Percentiles rank a stretch among this genome's conserved stretches.
These are phyloP conservation scores for Merops nubicus DNA, from an alignment of 2,113 vertebrate genomes.

Conservation along the genomic window DNA sequence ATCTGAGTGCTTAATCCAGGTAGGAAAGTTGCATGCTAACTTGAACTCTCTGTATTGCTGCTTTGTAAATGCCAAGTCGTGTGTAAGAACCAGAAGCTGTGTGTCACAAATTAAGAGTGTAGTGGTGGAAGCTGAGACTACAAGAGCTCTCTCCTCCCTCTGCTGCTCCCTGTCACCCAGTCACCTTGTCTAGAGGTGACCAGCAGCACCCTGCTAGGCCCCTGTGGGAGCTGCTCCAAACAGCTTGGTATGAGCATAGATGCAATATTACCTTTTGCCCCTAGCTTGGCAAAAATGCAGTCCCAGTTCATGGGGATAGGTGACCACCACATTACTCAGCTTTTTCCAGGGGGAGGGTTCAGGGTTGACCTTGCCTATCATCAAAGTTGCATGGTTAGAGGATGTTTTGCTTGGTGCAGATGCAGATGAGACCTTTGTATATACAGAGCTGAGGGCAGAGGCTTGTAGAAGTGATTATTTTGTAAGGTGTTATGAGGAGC, in stretches of 20 bases:
- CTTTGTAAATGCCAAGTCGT: neutral
- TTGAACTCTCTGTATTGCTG: neutral
- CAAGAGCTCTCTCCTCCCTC: neutral
- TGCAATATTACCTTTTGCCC: neutral
- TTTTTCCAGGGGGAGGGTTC: neutral
- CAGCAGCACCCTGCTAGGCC: neutral
- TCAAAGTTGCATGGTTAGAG: neutral
- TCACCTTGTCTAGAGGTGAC: neutral
- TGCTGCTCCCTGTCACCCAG: fast-evolving
- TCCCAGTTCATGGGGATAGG: neutral
- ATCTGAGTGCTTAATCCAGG: neutral
- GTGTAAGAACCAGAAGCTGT: neutral
- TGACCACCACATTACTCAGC: neutral
- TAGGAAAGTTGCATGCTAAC: neutral
- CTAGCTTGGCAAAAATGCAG: neutral
- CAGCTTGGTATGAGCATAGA: fast-evolving
- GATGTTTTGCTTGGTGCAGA: neutral
- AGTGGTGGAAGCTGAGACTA: neutral
- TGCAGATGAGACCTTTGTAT: neutral
- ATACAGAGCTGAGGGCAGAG: neutral
- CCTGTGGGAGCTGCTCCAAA: neutral
- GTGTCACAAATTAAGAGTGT: neutral
- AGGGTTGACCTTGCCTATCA: neutral
- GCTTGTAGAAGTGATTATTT: neutral
- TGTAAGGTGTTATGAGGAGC: too few relatives aligned